Conservation (phyloP, 35 echinoderm and acorn worm genomes). For the Ophioderma brevispina region DNA sequence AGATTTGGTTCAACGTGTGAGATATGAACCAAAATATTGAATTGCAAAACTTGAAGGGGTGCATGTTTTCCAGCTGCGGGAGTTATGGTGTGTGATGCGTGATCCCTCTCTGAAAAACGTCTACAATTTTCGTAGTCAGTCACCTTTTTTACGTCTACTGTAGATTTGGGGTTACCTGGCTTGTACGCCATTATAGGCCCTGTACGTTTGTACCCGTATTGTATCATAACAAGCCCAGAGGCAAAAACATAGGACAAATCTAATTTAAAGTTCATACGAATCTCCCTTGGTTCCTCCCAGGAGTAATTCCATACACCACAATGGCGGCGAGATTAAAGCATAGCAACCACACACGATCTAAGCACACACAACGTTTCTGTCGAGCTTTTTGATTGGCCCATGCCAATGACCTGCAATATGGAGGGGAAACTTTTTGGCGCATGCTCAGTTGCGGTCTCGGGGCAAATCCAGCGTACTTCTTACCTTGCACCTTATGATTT, state of each 20-base stretch:
- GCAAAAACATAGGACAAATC: slow-evolving; percentile 45
- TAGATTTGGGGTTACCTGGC: neutral
- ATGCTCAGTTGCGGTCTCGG: slow-evolving; percentile 14
- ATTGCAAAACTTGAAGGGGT: neutral
- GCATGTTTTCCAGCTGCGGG: neutral
- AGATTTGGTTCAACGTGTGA: neutral
- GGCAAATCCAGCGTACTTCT: neutral
- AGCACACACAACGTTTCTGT: slow-evolving; percentile 38
- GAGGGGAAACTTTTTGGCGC: slow-evolving; percentile 20
- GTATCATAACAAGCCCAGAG: slow-evolving; percentile 32
- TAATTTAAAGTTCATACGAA: slow-evolving; percentile 56
- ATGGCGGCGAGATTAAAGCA: slow-evolving; percentile 46
- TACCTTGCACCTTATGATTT: neutral
- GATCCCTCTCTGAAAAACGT: neutral
- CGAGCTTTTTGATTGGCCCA: neutral
- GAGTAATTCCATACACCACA: neutral
- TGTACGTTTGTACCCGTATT: slow-evolving; percentile 17
- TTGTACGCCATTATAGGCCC: neutral
- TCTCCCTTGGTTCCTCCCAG: slow-evolving; percentile 30
- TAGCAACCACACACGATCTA: slow-evolving; percentile 50
- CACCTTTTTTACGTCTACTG: neutral
- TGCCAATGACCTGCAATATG: slow-evolving; percentile 5
- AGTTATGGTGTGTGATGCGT: neutral
- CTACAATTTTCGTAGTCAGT: neutral
- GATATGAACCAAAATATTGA: neutral